Evolutionary conservation across 2,113 vertebrate genomes (phyloP).

Genomic region (Clarias batrachus): DNA sequence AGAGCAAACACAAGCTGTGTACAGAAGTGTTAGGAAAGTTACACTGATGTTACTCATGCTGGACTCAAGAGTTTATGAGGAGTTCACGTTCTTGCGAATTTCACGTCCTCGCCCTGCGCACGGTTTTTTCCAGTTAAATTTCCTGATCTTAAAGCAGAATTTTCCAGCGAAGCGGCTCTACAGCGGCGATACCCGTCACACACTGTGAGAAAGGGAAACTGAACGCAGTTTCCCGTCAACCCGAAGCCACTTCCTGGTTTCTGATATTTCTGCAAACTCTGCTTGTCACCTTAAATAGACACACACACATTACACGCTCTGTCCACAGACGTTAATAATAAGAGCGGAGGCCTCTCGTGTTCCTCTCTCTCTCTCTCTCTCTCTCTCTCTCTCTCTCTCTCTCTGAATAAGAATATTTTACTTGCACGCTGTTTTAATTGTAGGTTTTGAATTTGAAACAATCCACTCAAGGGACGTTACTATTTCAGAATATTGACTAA

Average conservation of each 20-base stretch:
- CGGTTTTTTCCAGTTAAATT: conserved; percentile 30
- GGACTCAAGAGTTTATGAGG: not conserved
- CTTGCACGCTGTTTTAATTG: not conserved
- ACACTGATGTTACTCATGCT: not conserved
- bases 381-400: too few species aligned
- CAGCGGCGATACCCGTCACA: conserved; percentile 27
- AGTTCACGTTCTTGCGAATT: conserved; percentile 31
- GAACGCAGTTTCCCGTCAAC: conserved; percentile 64
- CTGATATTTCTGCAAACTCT: conserved; percentile 32
- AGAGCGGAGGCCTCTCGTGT: not conserved
- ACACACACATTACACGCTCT: not conserved
- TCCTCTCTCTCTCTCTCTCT: too few species aligned
- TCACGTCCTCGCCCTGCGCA: not conserved
- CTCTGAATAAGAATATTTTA: not conserved
- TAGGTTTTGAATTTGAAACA: not conserved
- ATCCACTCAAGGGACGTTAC: not conserved
- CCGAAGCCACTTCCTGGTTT: conserved; percentile 65
- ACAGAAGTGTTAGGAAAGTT: not conserved
- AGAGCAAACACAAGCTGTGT: too few species aligned
- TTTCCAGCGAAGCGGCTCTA: conserved; percentile 41
- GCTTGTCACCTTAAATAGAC: conserved; percentile 43
- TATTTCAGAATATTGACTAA: conserved; percentile 1
- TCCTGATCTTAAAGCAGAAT: conserved; percentile 21
- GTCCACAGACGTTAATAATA: conserved; percentile 1
- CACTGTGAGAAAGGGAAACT: conserved; percentile 62